A percentile compares a stretch with the other conserved stretches of the same genome.
Evolutionary conservation across 2,797 vertebrate species (phyloP).

Genomic region (Rhinoraja longicauda): DNA sequence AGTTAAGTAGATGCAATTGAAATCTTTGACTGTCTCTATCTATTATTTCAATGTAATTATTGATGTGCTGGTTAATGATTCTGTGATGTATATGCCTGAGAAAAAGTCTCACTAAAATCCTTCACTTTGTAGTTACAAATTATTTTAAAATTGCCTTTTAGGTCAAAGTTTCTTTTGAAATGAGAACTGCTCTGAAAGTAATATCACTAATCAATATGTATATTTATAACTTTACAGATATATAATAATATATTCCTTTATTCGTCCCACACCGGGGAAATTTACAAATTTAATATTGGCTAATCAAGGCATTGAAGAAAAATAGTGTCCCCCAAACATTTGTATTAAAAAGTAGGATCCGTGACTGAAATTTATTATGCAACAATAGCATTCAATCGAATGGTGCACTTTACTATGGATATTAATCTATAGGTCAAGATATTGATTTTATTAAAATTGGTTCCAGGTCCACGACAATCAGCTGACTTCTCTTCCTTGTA

Average conservation of each 20-base stretch:
- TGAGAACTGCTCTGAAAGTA: not conserved
- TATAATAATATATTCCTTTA: too few species aligned
- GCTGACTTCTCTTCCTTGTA: conserved; percentile 68
- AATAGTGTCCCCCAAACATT: not conserved
- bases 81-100: not conserved
- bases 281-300: too few species aligned
- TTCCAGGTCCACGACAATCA: conserved; percentile 87
- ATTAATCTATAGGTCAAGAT: not conserved
- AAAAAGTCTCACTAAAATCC: not conserved
- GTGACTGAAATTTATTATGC: not conserved
- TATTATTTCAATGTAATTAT: not conserved
- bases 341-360: not conserved
- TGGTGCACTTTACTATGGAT: not conserved
- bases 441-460: not conserved
- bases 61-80: not conserved
- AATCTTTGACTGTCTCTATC: not conserved
- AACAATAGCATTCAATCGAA: not conserved
- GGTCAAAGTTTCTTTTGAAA: not conserved
- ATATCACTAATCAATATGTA: not conserved
- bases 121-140: not conserved
- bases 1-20: not conserved
- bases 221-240: not conserved
- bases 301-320: not conserved
- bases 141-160: not conserved
- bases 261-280: too few species aligned